phyloP scores from a whole-genome alignment of 2,888 invertebrate genomes.

The Tigriopus californicus region DNA sequence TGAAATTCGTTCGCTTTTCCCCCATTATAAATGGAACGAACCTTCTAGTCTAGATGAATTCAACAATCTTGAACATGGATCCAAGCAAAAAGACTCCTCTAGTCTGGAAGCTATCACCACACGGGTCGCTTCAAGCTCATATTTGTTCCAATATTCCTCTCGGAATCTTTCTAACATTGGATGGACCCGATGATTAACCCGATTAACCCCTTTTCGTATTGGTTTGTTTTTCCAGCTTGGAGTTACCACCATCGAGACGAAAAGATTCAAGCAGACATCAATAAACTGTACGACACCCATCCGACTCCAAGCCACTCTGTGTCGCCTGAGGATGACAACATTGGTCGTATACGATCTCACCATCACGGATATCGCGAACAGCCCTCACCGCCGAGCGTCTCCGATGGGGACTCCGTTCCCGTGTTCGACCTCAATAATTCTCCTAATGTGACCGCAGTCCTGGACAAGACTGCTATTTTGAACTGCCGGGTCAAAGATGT shows the following conservation, averaged over 20 bases:
- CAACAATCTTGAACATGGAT: too few species aligned
- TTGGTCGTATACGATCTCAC: background rate
- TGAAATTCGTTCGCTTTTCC: too few species aligned
- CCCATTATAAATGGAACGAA: too few species aligned
- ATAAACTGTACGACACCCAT: conserved; percentile 12
- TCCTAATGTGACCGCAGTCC: conserved; percentile 53
- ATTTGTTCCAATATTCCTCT: too few species aligned
- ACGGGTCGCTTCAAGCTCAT: too few species aligned
- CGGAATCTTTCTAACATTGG: background rate
- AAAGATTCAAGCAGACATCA: conserved; percentile 3
- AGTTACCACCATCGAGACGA: conserved; percentile 1
- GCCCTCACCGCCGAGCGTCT: background rate
- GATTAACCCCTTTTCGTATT: too few species aligned
- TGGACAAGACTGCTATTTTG: conserved; percentile 73
- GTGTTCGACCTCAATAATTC: conserved; percentile 53
- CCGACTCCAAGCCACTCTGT: background rate
- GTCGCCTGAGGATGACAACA: background rate
- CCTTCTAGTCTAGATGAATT: too few species aligned
- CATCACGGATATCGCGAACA: background rate
- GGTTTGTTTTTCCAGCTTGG: background rate
- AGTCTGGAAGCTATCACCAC: too few species aligned
- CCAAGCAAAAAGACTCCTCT: too few species aligned
- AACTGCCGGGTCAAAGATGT: conserved; percentile 76
- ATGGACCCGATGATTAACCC: too few species aligned
- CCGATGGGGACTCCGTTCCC: conserved; percentile 28